Evolutionary conservation across 2,888 invertebrate species (phyloP).

Genomic region (Leptopilina syphax): DNA sequence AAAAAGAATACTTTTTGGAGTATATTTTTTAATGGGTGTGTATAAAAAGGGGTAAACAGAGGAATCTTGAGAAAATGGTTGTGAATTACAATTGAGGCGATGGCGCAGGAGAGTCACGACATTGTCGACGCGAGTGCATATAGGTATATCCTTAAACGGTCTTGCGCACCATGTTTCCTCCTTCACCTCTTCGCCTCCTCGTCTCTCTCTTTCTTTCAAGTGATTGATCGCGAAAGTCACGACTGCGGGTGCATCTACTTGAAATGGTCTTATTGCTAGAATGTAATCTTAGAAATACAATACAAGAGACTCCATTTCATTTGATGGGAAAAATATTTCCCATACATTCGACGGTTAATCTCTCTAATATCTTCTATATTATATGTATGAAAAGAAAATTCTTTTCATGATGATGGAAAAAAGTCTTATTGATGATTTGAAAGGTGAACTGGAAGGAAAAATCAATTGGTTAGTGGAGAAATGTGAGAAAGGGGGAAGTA

Average conservation of each 20-base stretch:
- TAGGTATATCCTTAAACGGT: conserved; percentile 60
- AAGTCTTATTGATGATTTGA: neutral
- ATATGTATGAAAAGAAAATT: no score
- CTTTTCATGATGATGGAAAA: no score
- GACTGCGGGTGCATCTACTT: conserved; percentile 57
- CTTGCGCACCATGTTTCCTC: conserved; percentile 62
- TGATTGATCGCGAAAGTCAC: conserved; percentile 64
- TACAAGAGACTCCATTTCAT: conserved; percentile 44
- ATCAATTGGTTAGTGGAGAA: conserved; percentile 3
- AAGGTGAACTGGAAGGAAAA: neutral
- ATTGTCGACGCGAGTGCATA: conserved; percentile 54
- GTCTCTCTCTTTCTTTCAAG: conserved; percentile 53
- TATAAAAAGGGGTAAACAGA: conserved; percentile 4
- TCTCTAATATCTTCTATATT: no score
- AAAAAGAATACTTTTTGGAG: neutral
- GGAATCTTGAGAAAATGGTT: conserved; percentile 52
- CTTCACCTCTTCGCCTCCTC: conserved; percentile 52
- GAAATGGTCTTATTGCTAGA: conserved; percentile 52
- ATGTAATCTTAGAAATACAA: conserved; percentile 47
- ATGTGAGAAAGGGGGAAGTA: conserved; percentile 18
- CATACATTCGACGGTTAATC: no score
- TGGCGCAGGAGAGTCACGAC: conserved; percentile 61
- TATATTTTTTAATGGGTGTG: neutral
- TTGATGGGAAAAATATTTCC: conserved; percentile 38
- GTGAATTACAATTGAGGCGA: conserved; percentile 60